These are phyloP conservation scores for Ptilorrhoa leucosticta DNA, from an alignment of 2,113 vertebrate species.

Conservation along the genomic window DNA sequence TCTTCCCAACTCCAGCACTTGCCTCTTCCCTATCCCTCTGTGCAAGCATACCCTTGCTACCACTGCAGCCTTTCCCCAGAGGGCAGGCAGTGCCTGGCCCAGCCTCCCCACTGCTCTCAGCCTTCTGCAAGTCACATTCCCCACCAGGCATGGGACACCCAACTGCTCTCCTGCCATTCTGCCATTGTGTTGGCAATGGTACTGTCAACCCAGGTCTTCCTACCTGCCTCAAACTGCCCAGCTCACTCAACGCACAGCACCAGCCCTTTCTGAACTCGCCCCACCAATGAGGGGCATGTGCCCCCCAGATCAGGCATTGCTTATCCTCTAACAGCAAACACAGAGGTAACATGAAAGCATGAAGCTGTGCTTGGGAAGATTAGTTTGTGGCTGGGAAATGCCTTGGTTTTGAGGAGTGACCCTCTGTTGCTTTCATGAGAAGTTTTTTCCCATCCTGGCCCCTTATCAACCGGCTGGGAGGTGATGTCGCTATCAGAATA, in stretches of 20 bases:
- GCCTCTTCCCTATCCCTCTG: neutral
- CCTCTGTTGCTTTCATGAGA: neutral
- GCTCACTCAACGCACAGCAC: rapidly evolving
- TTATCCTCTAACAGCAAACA: neutral
- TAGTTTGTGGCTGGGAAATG: neutral
- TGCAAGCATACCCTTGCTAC: neutral
- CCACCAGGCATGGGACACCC: neutral
- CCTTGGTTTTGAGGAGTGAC: neutral
- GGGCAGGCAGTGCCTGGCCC: neutral
- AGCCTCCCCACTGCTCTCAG: neutral
- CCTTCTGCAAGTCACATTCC: neutral
- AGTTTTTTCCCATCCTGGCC: neutral
- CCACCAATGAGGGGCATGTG: rapidly evolving
- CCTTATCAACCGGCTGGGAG: neutral
- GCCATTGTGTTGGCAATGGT: neutral
- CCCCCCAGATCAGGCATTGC: neutral
- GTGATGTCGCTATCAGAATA: neutral
- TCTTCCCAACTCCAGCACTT: neutral
- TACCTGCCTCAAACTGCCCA: neutral
- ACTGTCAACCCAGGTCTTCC: neutral
- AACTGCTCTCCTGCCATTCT: neutral
- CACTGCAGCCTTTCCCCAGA: neutral
- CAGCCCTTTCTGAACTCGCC: neutral
- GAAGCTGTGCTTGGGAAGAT: neutral
- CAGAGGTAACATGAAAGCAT: neutral